phyloP scores from a whole-genome alignment of 2,888 invertebrate species.

The Dyspetes luteomarginatus region DNA sequence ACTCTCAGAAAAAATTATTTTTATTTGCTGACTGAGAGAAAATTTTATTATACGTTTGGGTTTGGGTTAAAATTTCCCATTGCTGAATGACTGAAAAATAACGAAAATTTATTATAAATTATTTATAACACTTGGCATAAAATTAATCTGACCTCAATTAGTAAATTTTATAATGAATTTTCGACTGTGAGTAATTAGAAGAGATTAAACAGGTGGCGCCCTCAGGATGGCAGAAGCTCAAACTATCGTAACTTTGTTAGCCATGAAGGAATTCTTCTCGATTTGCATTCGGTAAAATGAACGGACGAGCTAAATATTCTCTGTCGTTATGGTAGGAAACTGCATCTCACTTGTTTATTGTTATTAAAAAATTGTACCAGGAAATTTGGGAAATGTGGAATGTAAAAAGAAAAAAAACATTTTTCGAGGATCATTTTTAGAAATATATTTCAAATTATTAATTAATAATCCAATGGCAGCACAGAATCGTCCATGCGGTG shows the following conservation, averaged over 20 bases:
- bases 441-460: constrained; percentile 63
- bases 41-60: too few species aligned
- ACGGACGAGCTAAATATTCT: neutral
- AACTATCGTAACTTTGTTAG: neutral
- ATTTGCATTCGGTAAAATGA: neutral
- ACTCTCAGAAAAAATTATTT: neutral
- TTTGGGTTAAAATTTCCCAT: too few species aligned
- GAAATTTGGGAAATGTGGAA: neutral
- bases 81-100: too few species aligned
- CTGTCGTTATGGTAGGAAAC: neutral
- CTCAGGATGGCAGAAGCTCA: neutral
- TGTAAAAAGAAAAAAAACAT: neutral
- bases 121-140: neutral
- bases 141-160: too few species aligned
- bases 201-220: neutral
- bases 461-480: constrained; percentile 66
- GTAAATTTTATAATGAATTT: too few species aligned
- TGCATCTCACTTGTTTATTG: neutral
- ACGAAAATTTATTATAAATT: neutral
- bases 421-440: constrained; percentile 57
- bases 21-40: constrained; percentile 5
- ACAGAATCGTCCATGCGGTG: constrained; percentile 46
- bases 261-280: constrained; percentile 18
- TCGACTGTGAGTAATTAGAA: neutral
- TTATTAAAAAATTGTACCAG: neutral